Conservation (phyloP, 2,113 vertebrate genomes). For the Collichthys lucidus region DNA sequence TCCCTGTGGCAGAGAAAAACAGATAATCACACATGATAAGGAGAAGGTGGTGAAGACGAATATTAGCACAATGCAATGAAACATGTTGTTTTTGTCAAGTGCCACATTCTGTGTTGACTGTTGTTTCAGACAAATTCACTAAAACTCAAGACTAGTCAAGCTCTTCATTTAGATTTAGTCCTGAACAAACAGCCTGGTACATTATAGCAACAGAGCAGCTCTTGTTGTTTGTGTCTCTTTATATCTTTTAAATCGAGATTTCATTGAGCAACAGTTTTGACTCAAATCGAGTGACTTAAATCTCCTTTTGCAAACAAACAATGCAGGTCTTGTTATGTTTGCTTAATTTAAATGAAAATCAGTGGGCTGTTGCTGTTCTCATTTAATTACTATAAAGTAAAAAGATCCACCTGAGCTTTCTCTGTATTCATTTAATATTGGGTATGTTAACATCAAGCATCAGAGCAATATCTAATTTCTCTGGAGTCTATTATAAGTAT, state of each 20-base stretch:
- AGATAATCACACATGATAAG: no score
- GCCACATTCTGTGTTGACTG: neutral
- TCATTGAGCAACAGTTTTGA: no score
- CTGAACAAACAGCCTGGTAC: neutral
- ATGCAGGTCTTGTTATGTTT: neutral
- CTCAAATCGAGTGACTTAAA: neutral
- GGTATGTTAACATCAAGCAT: no score
- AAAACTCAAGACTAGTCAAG: no score
- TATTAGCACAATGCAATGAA: neutral
- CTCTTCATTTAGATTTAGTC: no score
- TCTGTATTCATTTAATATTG: no score
- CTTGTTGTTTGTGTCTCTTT: no score
- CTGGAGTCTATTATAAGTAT: no score
- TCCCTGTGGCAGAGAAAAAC: constrained; percentile 82
- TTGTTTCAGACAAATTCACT: neutral
- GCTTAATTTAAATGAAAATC: neutral
- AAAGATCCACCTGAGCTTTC: neutral
- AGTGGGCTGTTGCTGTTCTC: neutral
- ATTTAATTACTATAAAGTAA: no score
- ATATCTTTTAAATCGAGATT: neutral
- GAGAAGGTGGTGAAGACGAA: no score
- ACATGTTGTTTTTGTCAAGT: neutral
- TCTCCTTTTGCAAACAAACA: neutral
- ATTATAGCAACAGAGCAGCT: neutral
- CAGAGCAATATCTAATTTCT: no score